Evolutionary conservation across 2,113 vertebrate species (phyloP).

Genomic region (Promerops cafer): DNA sequence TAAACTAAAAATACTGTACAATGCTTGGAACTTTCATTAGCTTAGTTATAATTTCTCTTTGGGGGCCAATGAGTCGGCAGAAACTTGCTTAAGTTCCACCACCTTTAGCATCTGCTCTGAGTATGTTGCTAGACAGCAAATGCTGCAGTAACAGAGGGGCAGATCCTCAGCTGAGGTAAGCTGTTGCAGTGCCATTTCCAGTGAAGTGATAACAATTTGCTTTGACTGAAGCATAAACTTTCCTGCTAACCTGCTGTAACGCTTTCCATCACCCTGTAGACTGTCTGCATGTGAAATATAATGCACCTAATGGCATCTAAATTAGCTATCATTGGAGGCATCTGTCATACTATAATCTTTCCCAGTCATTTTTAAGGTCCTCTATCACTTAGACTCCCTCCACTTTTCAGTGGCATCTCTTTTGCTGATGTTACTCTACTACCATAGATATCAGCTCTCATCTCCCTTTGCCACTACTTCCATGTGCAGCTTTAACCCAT

Average conservation of each 20-base stretch:
- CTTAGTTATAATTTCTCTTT: neutral
- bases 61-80: neutral
- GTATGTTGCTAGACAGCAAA: neutral
- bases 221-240: neutral
- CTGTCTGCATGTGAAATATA: neutral
- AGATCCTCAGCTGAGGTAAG: neutral
- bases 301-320: constrained; percentile 14
- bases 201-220: neutral
- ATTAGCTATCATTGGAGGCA: neutral
- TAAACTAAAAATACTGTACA: neutral
- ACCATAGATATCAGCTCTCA: neutral
- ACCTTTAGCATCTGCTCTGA: neutral
- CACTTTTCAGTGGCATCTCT: neutral
- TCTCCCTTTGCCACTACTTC: neutral
- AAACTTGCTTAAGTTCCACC: neutral
- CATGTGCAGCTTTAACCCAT: neutral
- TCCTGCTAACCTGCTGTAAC: neutral
- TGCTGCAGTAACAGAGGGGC: neutral
- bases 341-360: neutral
- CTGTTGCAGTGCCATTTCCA: neutral
- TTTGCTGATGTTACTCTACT: neutral
- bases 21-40: neutral
- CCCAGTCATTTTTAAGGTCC: neutral
- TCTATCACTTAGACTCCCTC: neutral
- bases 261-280: neutral